A percentile compares a stretch with the other conserved stretches of the same genome.
Evolutionary conservation across 2,888 invertebrate species (phyloP).

Genomic region (Drosophila siamana): DNA sequence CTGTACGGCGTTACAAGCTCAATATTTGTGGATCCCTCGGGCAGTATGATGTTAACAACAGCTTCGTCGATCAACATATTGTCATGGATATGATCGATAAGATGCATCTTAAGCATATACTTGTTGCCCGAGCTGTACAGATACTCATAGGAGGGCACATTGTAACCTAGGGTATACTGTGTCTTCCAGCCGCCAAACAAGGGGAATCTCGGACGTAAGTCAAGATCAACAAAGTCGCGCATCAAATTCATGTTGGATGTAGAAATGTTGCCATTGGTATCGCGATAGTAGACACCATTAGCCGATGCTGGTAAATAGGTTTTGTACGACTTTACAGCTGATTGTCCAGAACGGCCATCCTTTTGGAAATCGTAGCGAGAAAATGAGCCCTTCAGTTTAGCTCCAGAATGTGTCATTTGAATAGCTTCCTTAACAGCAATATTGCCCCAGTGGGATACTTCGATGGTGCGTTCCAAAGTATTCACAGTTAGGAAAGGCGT

Average conservation of each 20-base stretch:
- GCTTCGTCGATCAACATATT: conserved; percentile 97
- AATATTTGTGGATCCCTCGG: conserved; percentile 95
- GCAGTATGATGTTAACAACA: conserved; percentile 94
- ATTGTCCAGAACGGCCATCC: conserved; percentile 93
- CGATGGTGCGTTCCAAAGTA: conserved; percentile 93
- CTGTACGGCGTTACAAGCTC: conserved; percentile 93
- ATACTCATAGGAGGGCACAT: conserved; percentile 98
- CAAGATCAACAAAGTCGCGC: conserved; percentile 97
- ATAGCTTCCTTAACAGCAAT: conserved; percentile 98
- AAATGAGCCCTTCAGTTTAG: conserved; percentile 96
- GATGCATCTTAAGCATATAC: conserved; percentile 95
- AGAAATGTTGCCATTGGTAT: conserved; percentile 99
- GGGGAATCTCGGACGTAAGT: conserved; percentile 98
- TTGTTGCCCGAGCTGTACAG: conserved; percentile 92
- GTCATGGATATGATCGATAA: conserved; percentile 98
- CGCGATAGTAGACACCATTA: conserved; percentile 96
- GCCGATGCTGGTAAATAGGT: conserved; percentile 95
- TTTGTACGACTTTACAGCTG: conserved; percentile 96
- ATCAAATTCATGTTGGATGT: conserved; percentile 96
- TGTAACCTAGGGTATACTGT: conserved; percentile 98
- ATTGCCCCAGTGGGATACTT: conserved; percentile 99
- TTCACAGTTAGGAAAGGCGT: conserved; percentile 98
- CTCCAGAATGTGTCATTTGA: conserved; percentile 96
- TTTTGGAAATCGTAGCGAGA: conserved; percentile 99
- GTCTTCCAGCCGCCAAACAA: conserved; percentile 99